These are phyloP conservation scores for Cyprinodon brontotheroides DNA, from an alignment of 2,113 vertebrate genomes.

Conservation along the genomic window DNA sequence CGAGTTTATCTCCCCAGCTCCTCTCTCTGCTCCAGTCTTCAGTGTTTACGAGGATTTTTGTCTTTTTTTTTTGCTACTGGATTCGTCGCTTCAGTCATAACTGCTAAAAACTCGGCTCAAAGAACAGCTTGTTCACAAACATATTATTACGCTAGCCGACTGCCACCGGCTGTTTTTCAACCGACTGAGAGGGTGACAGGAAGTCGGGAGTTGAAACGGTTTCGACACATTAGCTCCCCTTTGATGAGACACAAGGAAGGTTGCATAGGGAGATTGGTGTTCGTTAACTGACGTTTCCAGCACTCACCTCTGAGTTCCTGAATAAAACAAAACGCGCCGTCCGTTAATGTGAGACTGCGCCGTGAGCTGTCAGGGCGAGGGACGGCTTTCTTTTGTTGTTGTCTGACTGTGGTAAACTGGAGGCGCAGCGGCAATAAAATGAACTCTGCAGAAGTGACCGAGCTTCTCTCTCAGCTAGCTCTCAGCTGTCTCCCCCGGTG, in stretches of 20 bases:
- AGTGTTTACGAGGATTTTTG: not conserved
- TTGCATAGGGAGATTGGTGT: constrained; percentile 20
- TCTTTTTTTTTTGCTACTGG: not conserved
- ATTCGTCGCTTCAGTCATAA: not conserved
- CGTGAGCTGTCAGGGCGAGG: constrained; percentile 27
- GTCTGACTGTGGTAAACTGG: not conserved
- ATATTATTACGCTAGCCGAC: not conserved
- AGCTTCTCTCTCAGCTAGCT: constrained; percentile 2
- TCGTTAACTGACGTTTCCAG: constrained; percentile 21
- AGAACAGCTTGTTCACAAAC: constrained; percentile 8
- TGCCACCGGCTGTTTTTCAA: constrained; percentile 6
- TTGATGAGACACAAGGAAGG: constrained; percentile 6
- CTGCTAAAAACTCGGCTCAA: not conserved
- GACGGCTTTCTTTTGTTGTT: not conserved
- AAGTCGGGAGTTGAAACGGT: not conserved
- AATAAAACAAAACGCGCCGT: constrained; percentile 68
- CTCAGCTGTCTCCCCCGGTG: constrained; percentile 13
- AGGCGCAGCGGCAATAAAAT: not conserved
- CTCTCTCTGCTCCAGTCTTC: not conserved
- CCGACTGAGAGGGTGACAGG: not conserved
- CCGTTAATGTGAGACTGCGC: constrained; percentile 72
- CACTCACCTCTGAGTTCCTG: constrained; percentile 76
- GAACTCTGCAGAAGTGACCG: constrained; percentile 24
- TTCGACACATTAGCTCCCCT: constrained; percentile 22
- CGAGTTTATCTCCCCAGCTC: not conserved